Conservation (phyloP, 2,888 invertebrate genomes). For the Xanthia icteritia region DNA sequence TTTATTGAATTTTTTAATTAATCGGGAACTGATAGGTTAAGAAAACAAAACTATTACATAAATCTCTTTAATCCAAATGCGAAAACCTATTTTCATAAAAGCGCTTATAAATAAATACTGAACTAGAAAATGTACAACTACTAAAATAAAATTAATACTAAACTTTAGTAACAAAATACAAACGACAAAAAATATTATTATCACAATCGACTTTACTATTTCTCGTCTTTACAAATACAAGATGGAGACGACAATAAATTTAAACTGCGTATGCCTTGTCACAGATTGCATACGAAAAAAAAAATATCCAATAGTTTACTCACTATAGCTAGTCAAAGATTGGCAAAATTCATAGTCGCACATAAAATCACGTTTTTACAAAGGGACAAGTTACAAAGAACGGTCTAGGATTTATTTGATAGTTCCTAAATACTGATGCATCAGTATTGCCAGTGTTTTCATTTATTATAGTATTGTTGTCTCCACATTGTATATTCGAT, state of each 20-base stretch:
- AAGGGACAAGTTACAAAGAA: too few species aligned
- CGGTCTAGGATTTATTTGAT: too few species aligned
- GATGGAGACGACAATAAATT: neutral
- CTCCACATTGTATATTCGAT: neutral
- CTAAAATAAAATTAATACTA: conserved; percentile 56
- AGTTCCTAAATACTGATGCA: neutral
- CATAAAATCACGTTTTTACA: too few species aligned
- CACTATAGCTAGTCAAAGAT: too few species aligned
- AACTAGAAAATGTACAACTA: conserved; percentile 50
- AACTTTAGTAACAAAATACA: conserved; percentile 57
- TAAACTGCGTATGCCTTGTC: neutral
- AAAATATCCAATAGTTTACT: neutral
- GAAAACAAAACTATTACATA: conserved; percentile 26
- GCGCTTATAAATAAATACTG: conserved; percentile 57
- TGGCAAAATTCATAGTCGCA: too few species aligned
- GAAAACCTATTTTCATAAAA: conserved; percentile 49
- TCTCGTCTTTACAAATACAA: conserved; percentile 9
- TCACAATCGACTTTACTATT: conserved; percentile 49
- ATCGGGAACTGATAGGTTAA: neutral
- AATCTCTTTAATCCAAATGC: conserved; percentile 46
- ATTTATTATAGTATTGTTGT: neutral
- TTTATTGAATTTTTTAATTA: neutral
- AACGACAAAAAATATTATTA: conserved; percentile 56
- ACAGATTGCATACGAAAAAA: neutral
- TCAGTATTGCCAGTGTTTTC: neutral